These are phyloP conservation scores for Drosophila dives DNA, from an alignment of 2,888 invertebrate species.

Conservation along the genomic window DNA sequence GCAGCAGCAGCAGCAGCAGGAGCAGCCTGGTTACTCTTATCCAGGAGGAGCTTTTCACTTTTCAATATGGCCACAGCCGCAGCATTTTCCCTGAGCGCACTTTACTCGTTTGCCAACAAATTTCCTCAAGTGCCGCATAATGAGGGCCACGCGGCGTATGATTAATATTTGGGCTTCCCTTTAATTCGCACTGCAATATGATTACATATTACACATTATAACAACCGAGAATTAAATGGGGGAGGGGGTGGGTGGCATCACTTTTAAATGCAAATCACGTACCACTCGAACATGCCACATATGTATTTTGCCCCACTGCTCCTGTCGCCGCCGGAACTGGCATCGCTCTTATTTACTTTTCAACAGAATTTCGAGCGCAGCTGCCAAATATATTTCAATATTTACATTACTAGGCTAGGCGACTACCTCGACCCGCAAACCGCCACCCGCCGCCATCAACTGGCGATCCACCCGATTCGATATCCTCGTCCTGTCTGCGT, in stretches of 20 bases:
- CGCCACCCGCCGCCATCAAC: conserved; percentile 7
- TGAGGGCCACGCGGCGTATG: conserved; percentile 80
- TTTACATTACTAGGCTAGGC: conserved; percentile 65
- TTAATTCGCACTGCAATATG: conserved; percentile 76
- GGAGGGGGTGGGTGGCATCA: conserved; percentile 14
- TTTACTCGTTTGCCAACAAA: conserved; percentile 40
- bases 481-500: conserved; percentile 65
- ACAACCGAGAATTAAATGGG: neutral
- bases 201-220: conserved; percentile 75
- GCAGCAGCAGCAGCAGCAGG: neutral
- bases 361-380: conserved; percentile 74
- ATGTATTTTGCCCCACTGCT: conserved; percentile 37
- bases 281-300: conserved; percentile 51
- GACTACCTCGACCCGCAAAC: neutral
- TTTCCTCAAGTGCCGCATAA: conserved; percentile 75
- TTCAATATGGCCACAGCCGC: conserved; percentile 28
- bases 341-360: conserved; percentile 73
- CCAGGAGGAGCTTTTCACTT: conserved; percentile 68
- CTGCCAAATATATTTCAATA: conserved; percentile 81
- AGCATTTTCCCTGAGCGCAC: conserved; percentile 13
- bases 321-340: conserved; percentile 41
- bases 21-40: conserved; percentile 5
- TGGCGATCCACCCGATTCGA: conserved; percentile 40
- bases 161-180: conserved; percentile 71
- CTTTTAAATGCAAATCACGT: conserved; percentile 80